Percentiles rank a stretch among this genome's conserved stretches.
Evolutionary conservation across 2,888 invertebrate species (phyloP).

Genomic region (Aelia acuminata): DNA sequence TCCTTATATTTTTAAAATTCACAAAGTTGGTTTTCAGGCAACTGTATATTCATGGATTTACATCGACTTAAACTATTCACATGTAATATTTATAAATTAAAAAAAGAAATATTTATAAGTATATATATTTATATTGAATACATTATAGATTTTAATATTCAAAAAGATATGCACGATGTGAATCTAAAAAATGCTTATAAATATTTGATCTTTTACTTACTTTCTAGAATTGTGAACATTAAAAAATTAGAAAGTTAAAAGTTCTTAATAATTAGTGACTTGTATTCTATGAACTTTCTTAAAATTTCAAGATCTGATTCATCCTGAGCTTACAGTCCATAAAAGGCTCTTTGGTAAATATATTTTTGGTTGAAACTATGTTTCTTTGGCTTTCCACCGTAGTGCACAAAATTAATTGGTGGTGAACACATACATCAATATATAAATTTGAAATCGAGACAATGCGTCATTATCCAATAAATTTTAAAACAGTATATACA

Average conservation of each 20-base stretch:
- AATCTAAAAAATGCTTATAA: conserved; percentile 44
- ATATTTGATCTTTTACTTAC: conserved; percentile 45
- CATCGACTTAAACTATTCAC: not conserved
- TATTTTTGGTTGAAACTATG: conserved; percentile 49
- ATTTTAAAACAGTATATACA: not conserved
- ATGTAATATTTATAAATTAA: not conserved
- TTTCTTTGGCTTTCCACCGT: conserved; percentile 48
- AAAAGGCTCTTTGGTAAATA: conserved; percentile 31
- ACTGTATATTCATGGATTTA: not conserved
- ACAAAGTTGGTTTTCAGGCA: not conserved
- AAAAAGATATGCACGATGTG: conserved; percentile 53
- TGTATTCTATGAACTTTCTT: conserved; percentile 36
- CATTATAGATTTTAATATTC: not conserved
- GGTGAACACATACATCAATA: conserved; percentile 35
- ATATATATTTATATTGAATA: conserved; percentile 34
- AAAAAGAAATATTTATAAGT: not conserved
- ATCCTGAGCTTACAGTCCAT: conserved; percentile 38
- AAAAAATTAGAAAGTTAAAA: conserved; percentile 50
- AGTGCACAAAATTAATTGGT: conserved; percentile 39
- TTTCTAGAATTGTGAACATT: conserved; percentile 42
- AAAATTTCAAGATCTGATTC: conserved; percentile 34
- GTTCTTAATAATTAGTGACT: conserved; percentile 49
- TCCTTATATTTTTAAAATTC: not conserved
- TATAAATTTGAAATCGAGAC: not conserved
- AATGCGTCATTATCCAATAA: not conserved